phyloP scores from a whole-genome alignment of 2,888 invertebrate species.

The Hemaris fuciformis region DNA sequence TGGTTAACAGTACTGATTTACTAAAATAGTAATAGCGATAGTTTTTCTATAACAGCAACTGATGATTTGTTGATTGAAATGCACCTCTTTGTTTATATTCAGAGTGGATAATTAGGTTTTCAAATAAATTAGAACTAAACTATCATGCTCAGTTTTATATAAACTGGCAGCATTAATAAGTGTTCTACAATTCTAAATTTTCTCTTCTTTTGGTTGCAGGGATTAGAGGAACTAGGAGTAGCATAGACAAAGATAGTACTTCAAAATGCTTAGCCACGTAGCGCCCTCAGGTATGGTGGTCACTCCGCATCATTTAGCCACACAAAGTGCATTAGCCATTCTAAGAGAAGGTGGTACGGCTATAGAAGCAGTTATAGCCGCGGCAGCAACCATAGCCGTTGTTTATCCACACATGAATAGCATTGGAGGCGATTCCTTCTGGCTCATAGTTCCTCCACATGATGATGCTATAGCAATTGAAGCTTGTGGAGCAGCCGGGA shows the following conservation, averaged over 20 bases:
- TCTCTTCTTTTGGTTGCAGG: conserved; percentile 2
- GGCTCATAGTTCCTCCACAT: conserved; percentile 67
- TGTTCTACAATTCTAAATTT: too few species aligned
- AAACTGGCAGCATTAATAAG: too few species aligned
- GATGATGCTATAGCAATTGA: conserved; percentile 66
- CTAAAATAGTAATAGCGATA: too few species aligned
- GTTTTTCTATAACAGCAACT: too few species aligned
- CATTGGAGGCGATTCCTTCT: conserved; percentile 70
- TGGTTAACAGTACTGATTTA: too few species aligned
- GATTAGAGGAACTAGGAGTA: not conserved
- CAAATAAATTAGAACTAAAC: too few species aligned
- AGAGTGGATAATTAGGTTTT: too few species aligned
- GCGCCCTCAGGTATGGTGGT: conserved; percentile 67
- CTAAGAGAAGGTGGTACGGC: conserved; percentile 69
- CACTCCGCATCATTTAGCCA: conserved; percentile 69
- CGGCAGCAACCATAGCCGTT: conserved; percentile 68
- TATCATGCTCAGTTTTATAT: too few species aligned
- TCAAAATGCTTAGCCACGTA: conserved; percentile 46
- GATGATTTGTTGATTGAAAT: too few species aligned
- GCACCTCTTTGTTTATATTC: too few species aligned
- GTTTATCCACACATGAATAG: conserved; percentile 72
- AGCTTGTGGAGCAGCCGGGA: conserved; percentile 66
- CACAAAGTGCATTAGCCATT: conserved; percentile 62
- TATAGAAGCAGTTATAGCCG: conserved; percentile 68
- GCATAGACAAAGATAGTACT: not conserved